Base-by-base conservation (phyloP, 2,797 vertebrate species). In the Cuniculus paca region DNA sequence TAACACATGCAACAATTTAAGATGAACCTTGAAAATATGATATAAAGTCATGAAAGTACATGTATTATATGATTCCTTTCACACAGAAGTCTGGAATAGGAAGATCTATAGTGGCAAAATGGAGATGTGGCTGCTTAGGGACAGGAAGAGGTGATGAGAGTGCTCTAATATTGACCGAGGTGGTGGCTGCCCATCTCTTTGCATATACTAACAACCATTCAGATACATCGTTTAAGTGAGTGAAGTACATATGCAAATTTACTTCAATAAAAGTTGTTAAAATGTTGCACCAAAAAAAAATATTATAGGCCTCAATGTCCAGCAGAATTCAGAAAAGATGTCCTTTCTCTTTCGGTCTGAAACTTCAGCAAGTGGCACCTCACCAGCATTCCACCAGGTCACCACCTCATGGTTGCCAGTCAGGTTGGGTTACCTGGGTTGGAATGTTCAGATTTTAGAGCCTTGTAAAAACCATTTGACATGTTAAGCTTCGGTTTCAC, bases 381-480 rank as follows among this genome's bases (percentile, higher is more conserved):
- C 42, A 70, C 22, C 5, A 5, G 8, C 16, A 28, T 28, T 22
- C 14, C 63, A 36, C 31, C 42, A 16, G 58, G 39, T 16, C 26
- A 45, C 36, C 65, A 48, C 48, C 60, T 50, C 60, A 12, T 6
- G 26, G 31, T 19, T 34, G n/a, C 56, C 52, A 85, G 20, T 0
- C 0, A 3, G 0, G 28, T 31, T 17, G 9, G 20, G 24, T 68
- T 24, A 34, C 16, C 12, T 50, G 39, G 6, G 24, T 88, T 14
- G 58, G 7, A 39, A 50, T 45, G 4, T 45, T 36, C 48, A 61
- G n/a, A 50, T 10, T 65, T 28, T 72, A 36, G 10, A 19, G 14
- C 28, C 10, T 50, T 8, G 0, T 3, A 0, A 1, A 17, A 79
- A 11, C 0, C 5, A 1, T 7, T 91, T 60, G 3, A 68, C 10